Base-by-base conservation (phyloP, 2,113 vertebrate species). In the Rhea pennata region DNA sequence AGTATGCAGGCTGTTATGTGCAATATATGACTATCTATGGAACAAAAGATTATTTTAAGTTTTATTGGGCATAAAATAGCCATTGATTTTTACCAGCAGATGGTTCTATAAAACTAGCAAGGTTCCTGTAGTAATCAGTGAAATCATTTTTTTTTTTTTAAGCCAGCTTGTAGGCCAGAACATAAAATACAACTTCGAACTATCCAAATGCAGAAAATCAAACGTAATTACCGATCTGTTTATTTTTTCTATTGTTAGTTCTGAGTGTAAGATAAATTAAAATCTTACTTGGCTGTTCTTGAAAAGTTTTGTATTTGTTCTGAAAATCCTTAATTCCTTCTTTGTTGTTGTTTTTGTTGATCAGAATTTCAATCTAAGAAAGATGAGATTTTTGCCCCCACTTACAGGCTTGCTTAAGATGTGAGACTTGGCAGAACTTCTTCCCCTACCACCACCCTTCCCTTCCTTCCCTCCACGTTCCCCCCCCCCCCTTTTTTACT, bases 61-160 rank as follows among this genome's bases (percentile, higher is more conserved):
- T 92, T 76, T 89, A 65, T 95, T 96, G 94, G 85, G 87, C 75
- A 85, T 96, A 93, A 90, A 96, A 91, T 92, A 95, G 84, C 79
- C 13, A 21, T 61, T 87, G 85, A 51, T 92, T 88, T 92, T 65
- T 87, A 54, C 54, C 88, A 95, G 90, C 78, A 95, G 82, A 77
- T 67, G 84, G 74, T 82, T 75, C 26, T 90, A 24, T 92, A 95
- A 89, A 90, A 97, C 83, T 90, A 84, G 42, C 61, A 61, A 88
- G 70, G 61, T 92, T 95, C 84, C 71, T 78, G 20, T 88, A 80
- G 69, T 67, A 89, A 78, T 93, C 82, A 97, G 15, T 61, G 4
- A 90, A 96, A 76, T 71, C 46, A 90, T 67, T 86, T 96, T 56
- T 67, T 86, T 96, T 56, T 96, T 92, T 50, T 90, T 39, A 94